These are phyloP conservation scores for Galaxea fascicularis DNA, from an alignment of 92 coral and sea anemone species.

Conservation along the genomic window DNA sequence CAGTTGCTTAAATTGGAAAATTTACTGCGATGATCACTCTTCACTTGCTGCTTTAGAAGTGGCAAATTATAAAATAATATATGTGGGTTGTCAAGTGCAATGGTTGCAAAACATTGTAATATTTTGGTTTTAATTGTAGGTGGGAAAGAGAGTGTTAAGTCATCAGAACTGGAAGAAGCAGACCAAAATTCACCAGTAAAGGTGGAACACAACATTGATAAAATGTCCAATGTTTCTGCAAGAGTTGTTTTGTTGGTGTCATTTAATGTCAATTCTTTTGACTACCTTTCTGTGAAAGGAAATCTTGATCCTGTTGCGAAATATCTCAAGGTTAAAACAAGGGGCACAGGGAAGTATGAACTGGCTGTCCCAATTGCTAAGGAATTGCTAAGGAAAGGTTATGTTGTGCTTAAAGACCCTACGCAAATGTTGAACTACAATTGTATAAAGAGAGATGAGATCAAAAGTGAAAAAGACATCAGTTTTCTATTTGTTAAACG, in stretches of 20 bases:
- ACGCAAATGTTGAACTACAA: constrained; percentile 30
- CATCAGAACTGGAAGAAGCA: constrained; percentile 33
- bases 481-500: constrained; percentile 23
- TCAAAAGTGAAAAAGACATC: constrained; percentile 28
- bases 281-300: constrained; percentile 44
- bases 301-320: constrained; percentile 40
- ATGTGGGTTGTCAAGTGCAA: not conserved
- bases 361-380: constrained; percentile 43
- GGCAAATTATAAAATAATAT: constrained; percentile 17
- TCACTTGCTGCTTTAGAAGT: not conserved
- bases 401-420: constrained; percentile 30
- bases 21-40: too few relatives aligned
- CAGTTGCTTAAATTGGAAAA: too few relatives aligned
- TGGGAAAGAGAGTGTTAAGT: constrained; percentile 35
- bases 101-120: not conserved
- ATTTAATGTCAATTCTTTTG: constrained; percentile 38
- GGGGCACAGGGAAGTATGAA: constrained; percentile 55
- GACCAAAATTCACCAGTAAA: constrained; percentile 10
- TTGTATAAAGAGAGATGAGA: constrained; percentile 27
- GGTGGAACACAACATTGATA: constrained; percentile 43
- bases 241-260: constrained; percentile 51
- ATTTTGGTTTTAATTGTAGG: constrained; percentile 17
- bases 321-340: constrained; percentile 39
- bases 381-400: constrained; percentile 30
- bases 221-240: constrained; percentile 24